phyloP scores from a whole-genome alignment of 1,140 invertebrate genomes.

The Rhopalosiphum maidis region DNA sequence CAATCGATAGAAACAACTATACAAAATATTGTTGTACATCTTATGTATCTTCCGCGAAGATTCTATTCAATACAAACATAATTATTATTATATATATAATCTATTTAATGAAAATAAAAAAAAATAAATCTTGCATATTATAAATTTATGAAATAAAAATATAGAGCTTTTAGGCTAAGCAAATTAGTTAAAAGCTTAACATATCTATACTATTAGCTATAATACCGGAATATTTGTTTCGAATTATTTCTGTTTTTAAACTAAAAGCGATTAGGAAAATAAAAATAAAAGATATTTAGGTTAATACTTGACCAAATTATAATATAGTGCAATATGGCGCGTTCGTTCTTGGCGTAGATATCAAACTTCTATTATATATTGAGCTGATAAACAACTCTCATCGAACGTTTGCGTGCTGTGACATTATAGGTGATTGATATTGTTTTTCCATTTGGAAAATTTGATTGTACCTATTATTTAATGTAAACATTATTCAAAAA shows the following conservation, averaged over 20 bases:
- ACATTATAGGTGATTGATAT: slow-evolving; percentile 5
- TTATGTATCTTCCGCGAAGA: background rate
- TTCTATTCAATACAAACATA: background rate
- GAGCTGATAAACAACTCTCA: background rate
- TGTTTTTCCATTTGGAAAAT: slow-evolving; percentile 9
- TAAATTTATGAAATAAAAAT: background rate
- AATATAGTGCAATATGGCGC: background rate
- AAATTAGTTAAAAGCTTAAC: background rate
- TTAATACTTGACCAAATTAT: background rate
- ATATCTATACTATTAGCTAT: background rate
- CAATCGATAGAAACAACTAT: too few relatives aligned
- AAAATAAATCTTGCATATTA: background rate
- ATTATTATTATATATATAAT: background rate
- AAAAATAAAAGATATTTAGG: background rate
- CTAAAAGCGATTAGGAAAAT: background rate
- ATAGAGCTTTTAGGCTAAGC: background rate
- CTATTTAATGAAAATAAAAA: background rate
- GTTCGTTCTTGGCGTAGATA: background rate
- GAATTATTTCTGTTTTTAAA: background rate
- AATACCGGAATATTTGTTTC: background rate
- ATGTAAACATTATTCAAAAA: background rate
- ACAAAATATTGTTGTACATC: too few relatives aligned
- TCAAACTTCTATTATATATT: background rate
- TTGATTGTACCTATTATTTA: background rate
- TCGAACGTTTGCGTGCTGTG: background rate